phyloP scores from a whole-genome alignment of 2,797 vertebrate species.

The Spheniscus humboldti region DNA sequence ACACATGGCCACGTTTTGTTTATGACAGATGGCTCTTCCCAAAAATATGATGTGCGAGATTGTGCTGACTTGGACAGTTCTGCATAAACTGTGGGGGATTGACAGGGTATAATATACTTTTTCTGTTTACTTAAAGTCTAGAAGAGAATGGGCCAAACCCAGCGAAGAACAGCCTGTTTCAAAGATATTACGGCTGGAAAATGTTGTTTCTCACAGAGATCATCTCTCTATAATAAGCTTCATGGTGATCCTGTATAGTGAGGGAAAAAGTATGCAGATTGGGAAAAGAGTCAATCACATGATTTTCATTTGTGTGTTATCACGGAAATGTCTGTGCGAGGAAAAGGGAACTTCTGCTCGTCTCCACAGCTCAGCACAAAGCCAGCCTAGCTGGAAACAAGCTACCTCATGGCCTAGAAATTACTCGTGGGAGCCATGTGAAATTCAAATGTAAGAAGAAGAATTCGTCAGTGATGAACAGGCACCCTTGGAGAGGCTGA shows the following conservation, averaged over 20 bases:
- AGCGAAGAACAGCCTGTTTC: slow-evolving; percentile 44
- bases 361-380: background rate
- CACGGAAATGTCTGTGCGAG: slow-evolving; percentile 1
- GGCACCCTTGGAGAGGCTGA: background rate
- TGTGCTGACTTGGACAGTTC: slow-evolving; percentile 62
- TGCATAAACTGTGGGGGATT: slow-evolving; percentile 56
- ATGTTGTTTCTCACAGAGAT: slow-evolving; percentile 50
- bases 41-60: slow-evolving; percentile 59
- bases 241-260: background rate
- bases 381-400: background rate
- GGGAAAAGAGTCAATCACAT: slow-evolving; percentile 18
- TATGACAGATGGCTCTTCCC: slow-evolving; percentile 62
- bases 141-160: slow-evolving; percentile 56
- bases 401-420: background rate
- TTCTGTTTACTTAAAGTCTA: slow-evolving; percentile 67
- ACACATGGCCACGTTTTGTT: slow-evolving; percentile 43
- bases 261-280: background rate
- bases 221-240: slow-evolving; percentile 46
- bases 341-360: slow-evolving; percentile 18
- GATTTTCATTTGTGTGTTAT: slow-evolving; percentile 34
- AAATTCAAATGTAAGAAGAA: background rate
- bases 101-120: slow-evolving; percentile 64
- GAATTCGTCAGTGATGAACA: background rate
- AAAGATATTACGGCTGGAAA: slow-evolving; percentile 45
- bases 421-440: background rate